Evolutionary conservation across 2,888 invertebrate species (phyloP), one percentile per base, ranked within the genome.

Genomic region (Pristionchus maxplancki): DNA sequence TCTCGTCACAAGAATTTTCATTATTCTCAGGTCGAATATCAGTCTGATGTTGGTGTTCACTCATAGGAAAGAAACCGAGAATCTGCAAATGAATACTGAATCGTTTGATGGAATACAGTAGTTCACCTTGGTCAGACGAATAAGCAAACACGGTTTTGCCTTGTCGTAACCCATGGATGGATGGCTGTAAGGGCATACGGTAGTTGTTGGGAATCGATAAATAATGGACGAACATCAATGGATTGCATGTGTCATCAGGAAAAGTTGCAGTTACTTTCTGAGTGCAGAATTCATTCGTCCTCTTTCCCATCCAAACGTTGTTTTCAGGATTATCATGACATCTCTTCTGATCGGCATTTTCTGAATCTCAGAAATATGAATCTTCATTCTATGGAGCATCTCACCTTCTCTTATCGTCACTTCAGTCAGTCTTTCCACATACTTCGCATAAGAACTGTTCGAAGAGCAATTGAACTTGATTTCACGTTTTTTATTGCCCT

Each of bases 71-170:
- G 44, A 44, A 85, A 1, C 85, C 85, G 44, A 62, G 64, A 20
- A 85, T 5, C 82, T 83, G 28, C 40, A 64, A 9, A 8, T 9
- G 44, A 28, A n/a, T 85, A 64, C 64, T 2, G 44, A 34, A 85
- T 62, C 44, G 13, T 28, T 83, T 28, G 37, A 82, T 58, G 1
- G 58, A 58, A 31, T 71, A 71, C 37, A 24, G 37, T 81, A 50
- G 81, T 6, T 48, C 5, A 82, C 82, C 88, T 91, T 91, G 88
- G 90, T 90, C 34, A 91, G 53, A 78, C 89, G 89, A 58, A 91
- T 31, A 89, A 91, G 90, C 13, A 91, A 84, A 83, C 91, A 91
- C 11, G 91, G 91, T 44, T 88, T 88, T 20, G 89, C 90, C 34
- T 90, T 89, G 53, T 88, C 89, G 89, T 88, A 91, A 37, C 91